These are phyloP conservation scores for Galemys pyrenaicus DNA, from an alignment of 2,113 vertebrate species.

Conservation along the genomic window DNA sequence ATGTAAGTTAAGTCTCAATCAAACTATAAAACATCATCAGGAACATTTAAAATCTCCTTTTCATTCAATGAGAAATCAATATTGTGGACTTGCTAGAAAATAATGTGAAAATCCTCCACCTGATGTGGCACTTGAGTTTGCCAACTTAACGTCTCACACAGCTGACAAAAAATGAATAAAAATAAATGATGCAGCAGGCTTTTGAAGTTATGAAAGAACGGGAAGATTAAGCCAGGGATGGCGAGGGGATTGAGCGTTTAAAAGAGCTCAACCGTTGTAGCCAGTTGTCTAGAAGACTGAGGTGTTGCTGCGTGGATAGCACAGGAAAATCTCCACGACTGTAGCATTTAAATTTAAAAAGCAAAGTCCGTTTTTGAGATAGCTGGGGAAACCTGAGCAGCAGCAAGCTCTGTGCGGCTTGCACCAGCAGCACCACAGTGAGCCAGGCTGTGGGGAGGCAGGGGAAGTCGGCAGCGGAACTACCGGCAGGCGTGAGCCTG, in stretches of 20 bases:
- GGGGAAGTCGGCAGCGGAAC: background rate
- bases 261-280: background rate
- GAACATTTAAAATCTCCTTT: background rate
- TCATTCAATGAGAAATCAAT: background rate
- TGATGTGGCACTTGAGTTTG: background rate
- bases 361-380: background rate
- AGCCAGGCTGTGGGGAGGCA: background rate
- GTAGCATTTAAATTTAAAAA: background rate
- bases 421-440: background rate
- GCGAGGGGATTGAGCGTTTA: background rate
- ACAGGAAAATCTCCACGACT: background rate
- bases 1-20: background rate
- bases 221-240: background rate
- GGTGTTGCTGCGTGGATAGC: background rate
- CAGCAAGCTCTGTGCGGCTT: background rate
- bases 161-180: constrained; percentile 26
- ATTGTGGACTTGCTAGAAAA: background rate
- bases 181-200: background rate
- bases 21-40: background rate
- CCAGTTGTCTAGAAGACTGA: background rate
- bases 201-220: background rate
- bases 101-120: background rate
- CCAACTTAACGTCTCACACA: background rate
- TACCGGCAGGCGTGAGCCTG: background rate
- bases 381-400: background rate